Evolutionary conservation across 2,797 vertebrate species (phyloP), one percentile per base, ranked within the genome.

Genomic region (Sebastes alutus): DNA sequence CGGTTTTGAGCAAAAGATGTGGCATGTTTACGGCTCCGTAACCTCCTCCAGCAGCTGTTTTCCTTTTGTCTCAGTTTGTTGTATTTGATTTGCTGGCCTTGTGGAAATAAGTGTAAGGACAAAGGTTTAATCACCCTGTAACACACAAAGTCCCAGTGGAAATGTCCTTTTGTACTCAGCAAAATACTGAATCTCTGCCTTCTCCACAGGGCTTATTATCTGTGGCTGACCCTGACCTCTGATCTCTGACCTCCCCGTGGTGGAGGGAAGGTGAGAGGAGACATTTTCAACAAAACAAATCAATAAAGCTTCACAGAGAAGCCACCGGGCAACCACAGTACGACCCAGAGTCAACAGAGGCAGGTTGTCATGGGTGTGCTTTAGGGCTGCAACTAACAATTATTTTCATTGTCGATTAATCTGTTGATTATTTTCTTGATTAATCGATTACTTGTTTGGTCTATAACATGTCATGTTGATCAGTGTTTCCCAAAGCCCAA

Each of bases 271-370:
- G 54, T 49, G 42, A 72, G 25, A 54, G 30, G 20, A 33, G n/a
- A 32, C 4, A 30, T 66, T 55, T 61, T 1, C n/a, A 56, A 59
- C 20, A 54, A 68, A 75, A 71, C 6, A 62, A 70, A 78, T 79
- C 62, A 81, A 85, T 83, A 74, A 70, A 78, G 14, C 58, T 38
- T 27, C 30, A 25, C 2, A 67, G 11, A 46, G 66, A 65, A 7
- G 7, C 30, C 75, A 23, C 18, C 60, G 38, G 12, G 75, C n/a
- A 13, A 5, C 20, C 58, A 33, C 35, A 14, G 35, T 38, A 38
- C 6, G 7, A 27, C 22, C 46, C 14, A 5, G 64, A 65, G 72
- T 33, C 62, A 49, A 55, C 33, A 61, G 7, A 49, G 10, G 46
- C 10, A n/a, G 6, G 38, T 2, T 63, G 46, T 46, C 42, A 18